Conservation (phyloP, 2,888 invertebrate genomes). For the Heliconius ismenius region DNA sequence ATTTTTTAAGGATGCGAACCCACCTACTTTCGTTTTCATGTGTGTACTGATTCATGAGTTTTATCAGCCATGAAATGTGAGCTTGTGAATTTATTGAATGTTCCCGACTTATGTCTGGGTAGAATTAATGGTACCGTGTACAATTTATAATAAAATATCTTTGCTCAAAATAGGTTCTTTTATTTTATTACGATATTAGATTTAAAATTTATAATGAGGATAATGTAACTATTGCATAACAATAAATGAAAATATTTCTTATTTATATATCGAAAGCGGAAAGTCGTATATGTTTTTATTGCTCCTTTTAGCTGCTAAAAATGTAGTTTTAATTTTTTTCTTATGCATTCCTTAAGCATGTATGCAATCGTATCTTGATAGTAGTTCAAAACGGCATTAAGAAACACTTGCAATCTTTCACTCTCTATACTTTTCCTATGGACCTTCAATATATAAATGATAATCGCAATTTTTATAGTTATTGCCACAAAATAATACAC, state of each 20-base stretch:
- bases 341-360: too few species aligned
- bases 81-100: constrained; percentile 72
- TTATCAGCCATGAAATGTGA: constrained; percentile 80
- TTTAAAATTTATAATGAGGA: not conserved
- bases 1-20: constrained; percentile 74
- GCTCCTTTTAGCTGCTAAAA: too few species aligned
- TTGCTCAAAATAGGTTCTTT: not conserved
- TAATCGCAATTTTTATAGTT: not conserved
- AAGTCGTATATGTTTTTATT: too few species aligned
- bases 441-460: not conserved
- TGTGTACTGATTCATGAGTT: constrained; percentile 80
- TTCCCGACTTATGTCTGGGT: constrained; percentile 62
- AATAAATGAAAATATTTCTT: not conserved
- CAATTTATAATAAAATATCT: not conserved
- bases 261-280: too few species aligned
- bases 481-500: not conserved
- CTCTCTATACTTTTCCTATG: too few species aligned
- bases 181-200: not conserved
- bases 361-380: too few species aligned
- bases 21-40: constrained; percentile 70
- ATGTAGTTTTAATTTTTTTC: too few species aligned
- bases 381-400: too few species aligned
- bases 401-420: too few species aligned
- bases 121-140: constrained; percentile 63
- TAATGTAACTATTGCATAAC: not conserved